phyloP scores from a whole-genome alignment of 1,140 invertebrate species.

The Neodiprion lecontei region DNA sequence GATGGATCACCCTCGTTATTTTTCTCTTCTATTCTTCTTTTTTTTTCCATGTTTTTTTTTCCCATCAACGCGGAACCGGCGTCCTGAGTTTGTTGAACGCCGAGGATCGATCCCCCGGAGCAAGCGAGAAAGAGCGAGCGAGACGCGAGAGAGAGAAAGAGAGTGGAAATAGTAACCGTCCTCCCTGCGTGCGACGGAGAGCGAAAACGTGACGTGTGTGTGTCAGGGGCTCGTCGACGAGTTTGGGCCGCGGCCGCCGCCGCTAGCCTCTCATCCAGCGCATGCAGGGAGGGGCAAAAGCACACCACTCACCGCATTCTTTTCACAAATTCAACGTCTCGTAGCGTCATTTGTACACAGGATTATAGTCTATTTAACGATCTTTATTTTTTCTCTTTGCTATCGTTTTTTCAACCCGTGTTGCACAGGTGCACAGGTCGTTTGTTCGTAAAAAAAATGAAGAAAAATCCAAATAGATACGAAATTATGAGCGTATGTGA shows the following conservation, averaged over 20 bases:
- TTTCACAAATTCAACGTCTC: not conserved
- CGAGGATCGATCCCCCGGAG: not conserved
- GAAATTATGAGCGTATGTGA: too few species aligned
- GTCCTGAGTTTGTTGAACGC: constrained; percentile 3
- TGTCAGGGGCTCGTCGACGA: constrained; percentile 9
- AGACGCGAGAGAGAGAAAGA: too few species aligned
- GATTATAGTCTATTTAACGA: too few species aligned
- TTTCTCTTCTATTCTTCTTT: constrained; percentile 12
- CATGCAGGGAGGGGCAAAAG: constrained; percentile 8
- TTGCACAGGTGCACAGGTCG: too few species aligned
- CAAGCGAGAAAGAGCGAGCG: too few species aligned
- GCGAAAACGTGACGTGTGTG: not conserved
- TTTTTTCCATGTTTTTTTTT: too few species aligned
- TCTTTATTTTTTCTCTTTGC: too few species aligned
- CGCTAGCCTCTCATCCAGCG: not conserved
- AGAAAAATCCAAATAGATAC: too few species aligned
- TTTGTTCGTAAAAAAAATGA: too few species aligned
- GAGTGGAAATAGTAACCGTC: too few species aligned
- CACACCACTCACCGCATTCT: constrained; percentile 8
- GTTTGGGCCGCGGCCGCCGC: not conserved
- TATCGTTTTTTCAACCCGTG: too few species aligned
- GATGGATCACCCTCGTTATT: constrained; percentile 1
- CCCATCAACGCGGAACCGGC: not conserved
- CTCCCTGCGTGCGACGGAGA: not conserved
- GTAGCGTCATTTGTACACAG: too few species aligned